These are phyloP conservation scores for Ochropleura plecta DNA, from an alignment of 2,888 invertebrate genomes.

Conservation along the genomic window DNA sequence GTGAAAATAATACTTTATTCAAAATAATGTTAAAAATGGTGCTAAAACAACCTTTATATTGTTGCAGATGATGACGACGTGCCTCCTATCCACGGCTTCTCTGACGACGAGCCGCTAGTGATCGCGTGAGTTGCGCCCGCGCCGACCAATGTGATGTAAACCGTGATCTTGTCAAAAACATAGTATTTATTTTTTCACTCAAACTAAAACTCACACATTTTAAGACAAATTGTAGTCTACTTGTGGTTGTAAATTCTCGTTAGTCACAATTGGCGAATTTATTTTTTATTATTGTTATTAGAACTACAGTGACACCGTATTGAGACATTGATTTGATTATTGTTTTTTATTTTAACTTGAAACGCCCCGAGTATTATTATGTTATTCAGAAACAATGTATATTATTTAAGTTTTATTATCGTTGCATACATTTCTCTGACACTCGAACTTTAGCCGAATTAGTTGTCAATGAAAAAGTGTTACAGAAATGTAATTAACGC, in stretches of 20 bases:
- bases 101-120: constrained; percentile 98
- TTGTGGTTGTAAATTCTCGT: constrained; percentile 48
- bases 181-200: constrained; percentile 79
- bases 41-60: constrained; percentile 31
- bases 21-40: constrained; percentile 8
- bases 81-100: constrained; percentile 97
- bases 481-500: constrained; percentile 66
- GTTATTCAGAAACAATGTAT: constrained; percentile 68
- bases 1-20: constrained; percentile 43
- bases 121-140: constrained; percentile 92
- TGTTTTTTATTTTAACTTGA: constrained; percentile 53
- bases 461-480: constrained; percentile 52
- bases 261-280: constrained; percentile 46
- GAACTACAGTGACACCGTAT: constrained; percentile 21
- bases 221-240: constrained; percentile 41
- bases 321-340: constrained; percentile 47
- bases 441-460: constrained; percentile 59
- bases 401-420: constrained; percentile 66
- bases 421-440: constrained; percentile 52
- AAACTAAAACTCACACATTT: constrained; percentile 34
- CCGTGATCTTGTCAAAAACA: constrained; percentile 81
- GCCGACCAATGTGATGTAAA: constrained; percentile 73
- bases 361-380: constrained; percentile 74
- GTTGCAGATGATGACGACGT: constrained; percentile 94
- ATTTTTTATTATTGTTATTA: constrained; percentile 31